Conservation (phyloP, 2,113 vertebrate species). For the Desmodus rotundus region DNA sequence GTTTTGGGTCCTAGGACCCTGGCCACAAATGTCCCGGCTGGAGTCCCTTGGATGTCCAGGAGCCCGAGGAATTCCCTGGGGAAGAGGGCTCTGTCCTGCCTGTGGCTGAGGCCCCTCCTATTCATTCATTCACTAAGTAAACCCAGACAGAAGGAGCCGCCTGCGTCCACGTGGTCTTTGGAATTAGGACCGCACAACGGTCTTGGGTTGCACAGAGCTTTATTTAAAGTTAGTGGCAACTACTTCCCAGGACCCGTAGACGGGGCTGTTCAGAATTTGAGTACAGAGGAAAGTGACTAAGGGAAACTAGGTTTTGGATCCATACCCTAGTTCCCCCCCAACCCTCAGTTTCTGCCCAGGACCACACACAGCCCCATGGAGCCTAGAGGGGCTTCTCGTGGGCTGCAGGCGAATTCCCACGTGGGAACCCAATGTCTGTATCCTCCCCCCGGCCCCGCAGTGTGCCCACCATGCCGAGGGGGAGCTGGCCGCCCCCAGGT, state of each 20-base stretch:
- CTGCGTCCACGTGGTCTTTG: not conserved
- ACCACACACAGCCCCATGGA: fast-evolving
- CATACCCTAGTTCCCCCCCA: not conserved
- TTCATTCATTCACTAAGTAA: not conserved
- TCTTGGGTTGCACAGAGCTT: not conserved
- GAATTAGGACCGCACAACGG: not conserved
- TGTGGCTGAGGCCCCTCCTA: not conserved
- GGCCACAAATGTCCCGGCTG: not conserved
- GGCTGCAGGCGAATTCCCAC: not conserved
- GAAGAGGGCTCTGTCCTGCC: not conserved
- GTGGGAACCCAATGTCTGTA: no score
- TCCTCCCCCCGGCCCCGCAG: no score
- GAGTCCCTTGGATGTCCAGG: not conserved
- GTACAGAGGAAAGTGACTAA: not conserved
- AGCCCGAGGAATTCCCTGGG: not conserved
- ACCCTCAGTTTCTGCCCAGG: not conserved
- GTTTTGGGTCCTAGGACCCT: not conserved
- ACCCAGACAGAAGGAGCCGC: not conserved
- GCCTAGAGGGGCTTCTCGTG: not conserved
- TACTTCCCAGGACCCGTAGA: not conserved
- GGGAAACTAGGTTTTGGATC: not conserved
- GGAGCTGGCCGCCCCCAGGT: not conserved
- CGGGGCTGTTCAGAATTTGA: not conserved
- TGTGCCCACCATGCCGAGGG: no score
- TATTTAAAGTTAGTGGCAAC: not conserved